Base-by-base conservation (phyloP, 2,888 invertebrate genomes). In the Eurois occulta region DNA sequence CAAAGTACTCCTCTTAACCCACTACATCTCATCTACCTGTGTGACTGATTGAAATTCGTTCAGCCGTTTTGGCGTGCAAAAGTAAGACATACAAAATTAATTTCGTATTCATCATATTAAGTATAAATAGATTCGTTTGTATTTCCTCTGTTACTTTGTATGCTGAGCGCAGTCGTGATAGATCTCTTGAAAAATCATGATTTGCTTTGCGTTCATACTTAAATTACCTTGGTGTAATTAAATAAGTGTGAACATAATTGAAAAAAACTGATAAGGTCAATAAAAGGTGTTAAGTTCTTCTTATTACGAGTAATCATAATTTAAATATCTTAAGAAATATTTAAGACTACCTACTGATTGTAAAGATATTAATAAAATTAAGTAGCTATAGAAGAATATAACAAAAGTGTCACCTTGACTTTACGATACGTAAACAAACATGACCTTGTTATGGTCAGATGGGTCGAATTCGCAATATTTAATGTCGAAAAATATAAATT, bases 371-470 rank as follows among this genome's bases (percentile, higher is more conserved):
- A 28, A 43, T 68, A 62, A 52, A 32, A 13, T 32, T 38, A 38
- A 28, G 11, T 28, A 16, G 3, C 2, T 60, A 65, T 28, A 35
- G 24, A 75, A 74, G n/a, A 55, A 60, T 1, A n/a, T 16, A 8
- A 65, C 35, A 68, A 69, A 46, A 66, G 48, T 48, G 28, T 70
- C 58, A 66, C 75, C 69, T 3, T 79, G 69, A 73, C 35, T 21
- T 74, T 60, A 18, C 1, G 0, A 13, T 43, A 46, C 3, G 28
- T 66, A 75, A 70, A 73, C n/a, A 75, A 66, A 77, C 18, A 74
- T 74, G 58, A 78, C 64, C 46, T 58, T 41, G 24, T 18, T 0
- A 52, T n/a, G 41, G 52, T 55, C 58, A 41, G 28, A 32, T n/a
- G 16, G 52, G 65, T 79, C 35, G 6, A 68, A 68, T 28, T 35